A percentile compares a stretch with the other conserved stretches of the same genome.
Evolutionary conservation across 2,797 vertebrate genomes (phyloP).

Genomic region (Siniperca scherzeri): DNA sequence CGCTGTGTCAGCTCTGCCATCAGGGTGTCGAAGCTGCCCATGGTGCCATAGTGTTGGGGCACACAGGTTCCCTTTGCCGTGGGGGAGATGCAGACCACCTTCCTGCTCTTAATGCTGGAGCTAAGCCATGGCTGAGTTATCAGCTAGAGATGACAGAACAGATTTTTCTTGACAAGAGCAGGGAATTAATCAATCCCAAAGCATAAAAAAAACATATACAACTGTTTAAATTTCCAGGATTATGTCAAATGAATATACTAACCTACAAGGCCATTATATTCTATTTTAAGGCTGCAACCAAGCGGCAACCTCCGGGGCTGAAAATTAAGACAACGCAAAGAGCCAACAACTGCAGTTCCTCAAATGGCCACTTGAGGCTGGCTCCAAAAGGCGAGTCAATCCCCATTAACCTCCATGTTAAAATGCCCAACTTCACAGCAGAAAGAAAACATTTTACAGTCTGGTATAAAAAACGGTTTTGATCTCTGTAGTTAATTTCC

Average conservation of each 20-base stretch:
- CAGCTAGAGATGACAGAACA: constrained; percentile 11
- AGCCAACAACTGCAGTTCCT: too few relatives aligned
- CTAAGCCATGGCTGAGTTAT: background rate
- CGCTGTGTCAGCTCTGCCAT: constrained; percentile 71
- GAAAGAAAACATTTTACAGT: too few relatives aligned
- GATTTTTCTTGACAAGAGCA: background rate
- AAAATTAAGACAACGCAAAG: too few relatives aligned
- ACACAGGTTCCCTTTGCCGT: constrained; percentile 68
- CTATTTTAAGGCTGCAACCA: background rate
- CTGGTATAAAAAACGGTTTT: too few relatives aligned
- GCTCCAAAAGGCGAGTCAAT: too few relatives aligned
- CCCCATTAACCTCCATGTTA: background rate
- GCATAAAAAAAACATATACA: background rate
- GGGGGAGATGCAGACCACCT: constrained; percentile 57
- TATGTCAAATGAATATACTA: background rate
- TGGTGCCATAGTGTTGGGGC: constrained; percentile 73
- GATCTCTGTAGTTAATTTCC: too few relatives aligned
- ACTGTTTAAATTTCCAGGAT: background rate
- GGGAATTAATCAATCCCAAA: background rate
- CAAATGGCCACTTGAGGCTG: too few relatives aligned
- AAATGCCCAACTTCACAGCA: too few relatives aligned
- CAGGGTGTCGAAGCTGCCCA: constrained; percentile 77
- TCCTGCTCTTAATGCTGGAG: constrained; percentile 52
- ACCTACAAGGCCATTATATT: background rate
- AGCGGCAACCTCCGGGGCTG: too few relatives aligned